A percentile compares a stretch with the other conserved stretches of the same genome.
phyloP scores from a whole-genome alignment of 2,888 invertebrate species.

The Dryobota labecula region DNA sequence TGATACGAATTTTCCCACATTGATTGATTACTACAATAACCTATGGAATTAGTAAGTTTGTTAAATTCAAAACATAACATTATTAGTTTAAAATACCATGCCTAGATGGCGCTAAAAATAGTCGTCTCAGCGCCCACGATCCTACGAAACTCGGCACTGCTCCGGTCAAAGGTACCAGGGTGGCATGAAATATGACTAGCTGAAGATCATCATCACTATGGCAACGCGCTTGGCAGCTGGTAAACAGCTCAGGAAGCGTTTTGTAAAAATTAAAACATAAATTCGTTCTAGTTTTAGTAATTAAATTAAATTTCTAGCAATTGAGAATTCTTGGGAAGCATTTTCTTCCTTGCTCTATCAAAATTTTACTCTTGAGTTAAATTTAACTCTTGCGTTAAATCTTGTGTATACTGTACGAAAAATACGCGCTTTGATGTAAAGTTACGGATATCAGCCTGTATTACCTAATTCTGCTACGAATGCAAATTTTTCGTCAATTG shows the following conservation, averaged over 20 bases:
- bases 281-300: neutral
- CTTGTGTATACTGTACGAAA: no score
- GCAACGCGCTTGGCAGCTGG: neutral
- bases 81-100: neutral
- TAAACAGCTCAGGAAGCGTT: neutral
- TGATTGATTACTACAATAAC: neutral
- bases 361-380: no score
- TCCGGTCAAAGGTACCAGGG: slow-evolving; percentile 5
- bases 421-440: no score
- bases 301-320: neutral
- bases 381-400: no score
- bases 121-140: no score
- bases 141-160: neutral
- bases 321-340: neutral
- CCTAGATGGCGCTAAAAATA: neutral
- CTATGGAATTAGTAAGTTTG: neutral
- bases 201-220: neutral
- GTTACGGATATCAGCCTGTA: no score
- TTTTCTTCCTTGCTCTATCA: neutral
- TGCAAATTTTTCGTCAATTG: no score
- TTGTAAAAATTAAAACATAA: neutral
- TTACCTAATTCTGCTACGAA: no score
- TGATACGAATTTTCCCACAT: neutral
- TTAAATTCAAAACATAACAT: neutral
- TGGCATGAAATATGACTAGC: neutral